Evolutionary conservation across 37 sponge, comb jelly and placozoan genomes (phyloP), one percentile per base, ranked within the genome.

Genomic region (Halichondria panicea): DNA sequence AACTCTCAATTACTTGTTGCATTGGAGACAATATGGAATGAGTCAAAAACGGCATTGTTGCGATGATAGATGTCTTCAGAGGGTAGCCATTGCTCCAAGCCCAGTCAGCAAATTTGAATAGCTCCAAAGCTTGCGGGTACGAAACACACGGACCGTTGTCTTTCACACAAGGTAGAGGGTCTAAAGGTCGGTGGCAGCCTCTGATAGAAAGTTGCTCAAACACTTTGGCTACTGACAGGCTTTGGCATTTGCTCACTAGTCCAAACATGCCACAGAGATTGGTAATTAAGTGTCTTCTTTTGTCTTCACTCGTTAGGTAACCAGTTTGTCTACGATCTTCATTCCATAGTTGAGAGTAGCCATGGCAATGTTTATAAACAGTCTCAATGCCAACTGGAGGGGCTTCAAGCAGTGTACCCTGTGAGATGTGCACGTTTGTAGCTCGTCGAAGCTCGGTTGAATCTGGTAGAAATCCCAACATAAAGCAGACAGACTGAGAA

Each of bases 401-500:
- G 18, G 68, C 79, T 35, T 68, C 38, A 31, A 70, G 63, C 4
- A 43, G 1, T n/a, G 34, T 53, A 28, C 84, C 89, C 6, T 65
- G 66, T 2, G 78, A 74, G 18, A 75, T 46, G 69, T 89, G 63
- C 31, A 89, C 78, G 11, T 56, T n/a, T 5, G 46, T 39, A 5
- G n/a, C 12, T 22, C 54, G 3, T 19, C 77, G 54, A 15, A 75
- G 3, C 11, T 43, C 11, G 19, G 27, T 25, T 0, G 24, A 28
- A 21, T 82, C 37, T 25, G 83, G 73, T 0, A 79, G 18, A 43
- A 89, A 82, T 0, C 89, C 89, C 41, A 83, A 38, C 43, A 83
- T 37, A 58, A 89, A 89, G 79, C 55, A 36, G 74, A 79, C 24
- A 80, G 79, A 83, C 89, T 89, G 34, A 65, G 75, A 12, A 76